Evolutionary conservation across 2,113 vertebrate species (phyloP).

Genomic region (Nycticryphes semicollaris): DNA sequence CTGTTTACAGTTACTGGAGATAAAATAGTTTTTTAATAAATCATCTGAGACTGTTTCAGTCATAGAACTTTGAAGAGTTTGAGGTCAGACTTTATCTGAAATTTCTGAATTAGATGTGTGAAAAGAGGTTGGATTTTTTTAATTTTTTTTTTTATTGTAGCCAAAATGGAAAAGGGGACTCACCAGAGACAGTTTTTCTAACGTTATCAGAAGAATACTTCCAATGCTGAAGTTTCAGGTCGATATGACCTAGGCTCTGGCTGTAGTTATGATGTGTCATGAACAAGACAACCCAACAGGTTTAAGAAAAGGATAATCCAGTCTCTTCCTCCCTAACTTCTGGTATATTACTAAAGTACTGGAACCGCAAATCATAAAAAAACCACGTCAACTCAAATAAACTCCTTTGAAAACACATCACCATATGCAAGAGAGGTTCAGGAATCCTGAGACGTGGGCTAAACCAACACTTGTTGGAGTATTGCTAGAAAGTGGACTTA

Average conservation of each 20-base stretch:
- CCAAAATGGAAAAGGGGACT: neutral
- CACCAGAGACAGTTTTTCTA: neutral
- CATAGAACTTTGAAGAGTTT: neutral
- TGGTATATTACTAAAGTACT: neutral
- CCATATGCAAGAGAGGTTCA: neutral
- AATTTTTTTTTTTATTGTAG: neutral
- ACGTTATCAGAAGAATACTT: neutral
- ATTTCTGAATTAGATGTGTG: neutral
- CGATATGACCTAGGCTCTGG: neutral
- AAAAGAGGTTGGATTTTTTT: neutral
- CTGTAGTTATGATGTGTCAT: neutral
- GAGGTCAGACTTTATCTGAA: neutral
- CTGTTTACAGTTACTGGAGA: neutral
- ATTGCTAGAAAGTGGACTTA: neutral
- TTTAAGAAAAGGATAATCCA: neutral
- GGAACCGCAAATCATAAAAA: neutral
- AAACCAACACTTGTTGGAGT: neutral
- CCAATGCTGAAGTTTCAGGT: neutral
- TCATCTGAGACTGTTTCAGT: neutral
- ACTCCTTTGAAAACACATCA: neutral
- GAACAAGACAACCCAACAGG: neutral
- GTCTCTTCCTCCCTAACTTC: neutral
- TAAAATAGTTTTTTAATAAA: constrained; percentile 30
- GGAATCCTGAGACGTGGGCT: neutral
- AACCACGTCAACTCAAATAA: neutral